Evolutionary conservation across 2,797 vertebrate species (phyloP).

Genomic region (Geotrypetes seraphini): DNA sequence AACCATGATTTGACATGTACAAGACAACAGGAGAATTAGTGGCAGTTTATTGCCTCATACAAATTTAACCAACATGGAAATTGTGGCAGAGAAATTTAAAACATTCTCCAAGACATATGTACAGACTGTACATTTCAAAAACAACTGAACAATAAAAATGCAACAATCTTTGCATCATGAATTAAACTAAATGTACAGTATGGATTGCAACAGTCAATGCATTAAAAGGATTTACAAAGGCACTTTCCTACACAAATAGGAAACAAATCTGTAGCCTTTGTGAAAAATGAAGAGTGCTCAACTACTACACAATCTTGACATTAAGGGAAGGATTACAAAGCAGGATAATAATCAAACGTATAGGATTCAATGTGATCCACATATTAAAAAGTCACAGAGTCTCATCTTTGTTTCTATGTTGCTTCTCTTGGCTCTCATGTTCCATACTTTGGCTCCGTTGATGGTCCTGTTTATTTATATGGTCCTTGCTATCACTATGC

Average conservation of each 20-base stretch:
- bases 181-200: slow-evolving; percentile 50
- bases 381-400: slow-evolving; percentile 56
- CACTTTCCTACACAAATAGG: slow-evolving; percentile 67
- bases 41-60: slow-evolving; percentile 78
- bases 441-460: slow-evolving; percentile 76
- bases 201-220: slow-evolving; percentile 51
- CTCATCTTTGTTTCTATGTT: slow-evolving; percentile 61
- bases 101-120: slow-evolving; percentile 82
- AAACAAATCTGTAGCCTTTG: slow-evolving; percentile 61
- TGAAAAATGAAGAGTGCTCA: slow-evolving; percentile 53
- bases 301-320: slow-evolving; percentile 64
- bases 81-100: slow-evolving; percentile 78
- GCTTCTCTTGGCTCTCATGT: slow-evolving; percentile 58
- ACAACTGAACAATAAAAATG: slow-evolving; percentile 66
- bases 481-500: slow-evolving; percentile 71
- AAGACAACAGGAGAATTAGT: slow-evolving; percentile 60
- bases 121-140: slow-evolving; percentile 76
- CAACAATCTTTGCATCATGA: slow-evolving; percentile 52
- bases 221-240: slow-evolving; percentile 64
- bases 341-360: slow-evolving; percentile 56
- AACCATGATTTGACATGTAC: slow-evolving; percentile 60
- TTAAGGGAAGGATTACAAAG: slow-evolving; percentile 41
- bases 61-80: slow-evolving; percentile 72
- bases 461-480: slow-evolving; percentile 61
- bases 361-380: slow-evolving; percentile 75